A percentile compares a stretch with the other conserved stretches of the same genome.
These are phyloP conservation scores for Carettochelys insculpta DNA, from an alignment of 2,113 vertebrate species.

Conservation along the genomic window DNA sequence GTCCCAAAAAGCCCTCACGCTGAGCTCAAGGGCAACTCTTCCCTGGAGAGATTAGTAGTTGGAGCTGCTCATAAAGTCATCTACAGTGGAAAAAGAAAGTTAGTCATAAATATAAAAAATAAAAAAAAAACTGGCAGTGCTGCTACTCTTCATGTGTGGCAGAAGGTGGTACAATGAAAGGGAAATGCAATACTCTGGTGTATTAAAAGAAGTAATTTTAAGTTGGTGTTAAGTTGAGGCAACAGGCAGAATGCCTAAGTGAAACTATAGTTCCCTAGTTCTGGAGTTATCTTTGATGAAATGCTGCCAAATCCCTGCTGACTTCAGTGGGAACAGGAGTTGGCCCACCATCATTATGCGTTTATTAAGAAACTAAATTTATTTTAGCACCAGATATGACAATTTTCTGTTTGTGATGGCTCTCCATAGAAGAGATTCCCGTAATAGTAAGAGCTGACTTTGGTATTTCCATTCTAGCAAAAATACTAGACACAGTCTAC, in stretches of 20 bases:
- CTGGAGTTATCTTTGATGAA: slow-evolving; percentile 2
- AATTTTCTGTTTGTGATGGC: slow-evolving; percentile 13
- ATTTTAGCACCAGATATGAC: slow-evolving; percentile 34
- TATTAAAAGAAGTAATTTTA: slow-evolving; percentile 47
- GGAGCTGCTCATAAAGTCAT: slow-evolving; percentile 1
- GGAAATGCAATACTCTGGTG: slow-evolving; percentile 29
- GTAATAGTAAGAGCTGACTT: slow-evolving; percentile 45
- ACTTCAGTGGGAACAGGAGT: slow-evolving; percentile 10
- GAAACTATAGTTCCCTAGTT: background rate
- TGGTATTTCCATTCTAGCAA: slow-evolving; percentile 39
- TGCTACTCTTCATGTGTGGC: slow-evolving; percentile 32
- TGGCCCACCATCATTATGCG: background rate
- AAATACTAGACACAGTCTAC: slow-evolving; percentile 20
- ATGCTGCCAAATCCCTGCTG: slow-evolving; percentile 25
- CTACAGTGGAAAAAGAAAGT: slow-evolving; percentile 56
- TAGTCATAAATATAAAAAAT: background rate
- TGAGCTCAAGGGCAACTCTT: slow-evolving; percentile 24
- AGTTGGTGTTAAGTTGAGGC: background rate
- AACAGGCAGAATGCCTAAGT: background rate
- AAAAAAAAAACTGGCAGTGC: background rate
- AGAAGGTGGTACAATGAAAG: slow-evolving; percentile 31
- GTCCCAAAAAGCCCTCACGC: background rate
- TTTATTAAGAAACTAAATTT: slow-evolving; percentile 11
- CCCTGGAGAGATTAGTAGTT: background rate
- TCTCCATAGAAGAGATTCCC: background rate